Conservation (phyloP, 2,113 vertebrate genomes). For the Caranx ignobilis region DNA sequence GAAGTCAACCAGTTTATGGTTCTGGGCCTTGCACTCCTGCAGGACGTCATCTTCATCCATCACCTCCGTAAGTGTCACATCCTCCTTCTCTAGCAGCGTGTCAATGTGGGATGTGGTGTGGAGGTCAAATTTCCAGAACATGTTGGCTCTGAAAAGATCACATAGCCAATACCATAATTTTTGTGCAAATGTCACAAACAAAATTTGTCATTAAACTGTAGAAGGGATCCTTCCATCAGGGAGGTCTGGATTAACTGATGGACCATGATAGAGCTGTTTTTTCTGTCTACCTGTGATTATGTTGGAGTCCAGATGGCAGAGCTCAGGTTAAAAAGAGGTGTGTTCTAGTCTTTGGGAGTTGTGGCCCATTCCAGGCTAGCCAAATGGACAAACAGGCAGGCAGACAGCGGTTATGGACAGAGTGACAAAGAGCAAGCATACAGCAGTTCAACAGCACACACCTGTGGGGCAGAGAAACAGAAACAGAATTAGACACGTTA, state of each 20-base stretch:
- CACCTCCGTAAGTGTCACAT: conserved; percentile 95
- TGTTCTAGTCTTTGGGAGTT: conserved; percentile 88
- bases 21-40: conserved; percentile 99
- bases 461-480: conserved; percentile 58
- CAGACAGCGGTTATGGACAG: conserved; percentile 68
- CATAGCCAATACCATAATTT: background rate
- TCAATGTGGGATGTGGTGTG: conserved; percentile 99
- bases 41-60: conserved; percentile 99
- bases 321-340: conserved; percentile 85
- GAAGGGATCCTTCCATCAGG: background rate
- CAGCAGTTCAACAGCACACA: conserved; percentile 75
- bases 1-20: conserved; percentile 98
- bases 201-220: background rate
- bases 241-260: background rate
- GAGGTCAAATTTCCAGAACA: conserved; percentile 99
- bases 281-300: conserved; percentile 66
- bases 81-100: conserved; percentile 97
- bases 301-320: conserved; percentile 89
- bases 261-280: background rate
- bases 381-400: conserved; percentile 84
- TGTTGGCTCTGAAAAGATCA: conserved; percentile 85
- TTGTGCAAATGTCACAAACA: background rate
- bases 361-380: conserved; percentile 96
- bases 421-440: conserved; percentile 68
- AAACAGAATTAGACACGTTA: background rate